Conservation (phyloP, 2,113 vertebrate genomes). For the Mustelus asterias region DNA sequence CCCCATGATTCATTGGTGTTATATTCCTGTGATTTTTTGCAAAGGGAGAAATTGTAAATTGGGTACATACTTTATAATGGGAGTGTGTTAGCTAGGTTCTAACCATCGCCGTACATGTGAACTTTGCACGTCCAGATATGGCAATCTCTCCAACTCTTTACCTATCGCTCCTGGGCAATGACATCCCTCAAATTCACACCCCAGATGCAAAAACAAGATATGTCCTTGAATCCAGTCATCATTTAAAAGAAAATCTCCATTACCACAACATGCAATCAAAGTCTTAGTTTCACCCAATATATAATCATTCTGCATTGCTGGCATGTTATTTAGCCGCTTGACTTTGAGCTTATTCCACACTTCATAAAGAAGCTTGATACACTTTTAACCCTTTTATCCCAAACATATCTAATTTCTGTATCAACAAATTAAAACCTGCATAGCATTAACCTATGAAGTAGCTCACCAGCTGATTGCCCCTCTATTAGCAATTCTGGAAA, state of each 20-base stretch:
- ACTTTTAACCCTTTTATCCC: background rate
- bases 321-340: background rate
- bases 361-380: background rate
- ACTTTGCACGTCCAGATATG: background rate
- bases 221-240: background rate
- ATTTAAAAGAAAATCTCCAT: background rate
- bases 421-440: slow-evolving; percentile 24
- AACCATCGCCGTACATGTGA: background rate
- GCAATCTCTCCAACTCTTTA: background rate
- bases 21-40: too few species aligned
- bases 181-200: background rate
- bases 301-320: background rate
- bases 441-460: background rate
- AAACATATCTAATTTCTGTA: background rate
- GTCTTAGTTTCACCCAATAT: background rate
- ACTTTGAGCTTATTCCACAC: slow-evolving; percentile 3
- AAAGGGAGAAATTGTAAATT: too few species aligned
- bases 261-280: background rate
- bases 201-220: background rate
- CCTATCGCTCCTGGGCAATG: background rate
- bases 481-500: too few species aligned
- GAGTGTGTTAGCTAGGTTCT: too few species aligned
- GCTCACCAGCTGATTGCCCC: too few species aligned
- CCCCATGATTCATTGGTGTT: too few species aligned
- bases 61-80: too few species aligned